Percentiles rank a stretch among this genome's conserved stretches.
Evolutionary conservation across 1,140 invertebrate genomes (phyloP).

Genomic region (Drosophila sturtevanti): DNA sequence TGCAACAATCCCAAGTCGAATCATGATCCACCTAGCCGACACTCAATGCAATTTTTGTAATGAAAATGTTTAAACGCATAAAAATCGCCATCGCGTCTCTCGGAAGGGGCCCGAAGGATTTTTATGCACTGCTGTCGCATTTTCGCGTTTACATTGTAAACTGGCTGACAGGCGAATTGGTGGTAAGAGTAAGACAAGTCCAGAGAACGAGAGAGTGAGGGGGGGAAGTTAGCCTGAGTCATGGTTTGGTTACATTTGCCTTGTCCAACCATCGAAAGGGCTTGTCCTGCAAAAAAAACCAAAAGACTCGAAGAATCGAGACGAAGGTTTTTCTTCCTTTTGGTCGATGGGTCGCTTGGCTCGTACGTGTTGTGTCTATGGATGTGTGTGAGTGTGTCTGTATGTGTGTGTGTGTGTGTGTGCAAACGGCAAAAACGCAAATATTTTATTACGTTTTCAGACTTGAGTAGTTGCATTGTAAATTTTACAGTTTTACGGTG

Average conservation of each 20-base stretch:
- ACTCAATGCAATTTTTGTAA: constrained; percentile 78
- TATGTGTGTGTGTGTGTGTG: constrained; percentile 42
- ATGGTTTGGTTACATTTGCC: constrained; percentile 46
- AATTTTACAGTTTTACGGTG: constrained; percentile 80
- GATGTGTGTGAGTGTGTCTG: constrained; percentile 8
- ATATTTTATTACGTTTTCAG: constrained; percentile 81
- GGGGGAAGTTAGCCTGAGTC: constrained; percentile 53
- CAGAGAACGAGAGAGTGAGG: not conserved
- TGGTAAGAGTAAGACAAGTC: not conserved
- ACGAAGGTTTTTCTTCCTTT: constrained; percentile 5
- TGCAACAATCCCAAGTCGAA: not conserved
- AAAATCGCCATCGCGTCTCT: constrained; percentile 62
- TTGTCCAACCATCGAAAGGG: constrained; percentile 16
- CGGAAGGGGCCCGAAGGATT: constrained; percentile 57
- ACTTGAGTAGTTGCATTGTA: constrained; percentile 81
- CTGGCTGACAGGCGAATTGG: constrained; percentile 64
- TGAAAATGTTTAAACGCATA: constrained; percentile 81
- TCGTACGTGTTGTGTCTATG: not conserved
- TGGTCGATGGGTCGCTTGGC: constrained; percentile 25
- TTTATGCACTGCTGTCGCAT: constrained; percentile 79
- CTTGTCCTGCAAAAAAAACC: constrained; percentile 51
- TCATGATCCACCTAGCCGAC: not conserved
- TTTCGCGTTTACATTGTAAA: constrained; percentile 80
- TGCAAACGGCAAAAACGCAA: constrained; percentile 72
- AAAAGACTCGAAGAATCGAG: constrained; percentile 11